Conservation (phyloP, 2,888 invertebrate species). For the Uloborus plumipes region DNA sequence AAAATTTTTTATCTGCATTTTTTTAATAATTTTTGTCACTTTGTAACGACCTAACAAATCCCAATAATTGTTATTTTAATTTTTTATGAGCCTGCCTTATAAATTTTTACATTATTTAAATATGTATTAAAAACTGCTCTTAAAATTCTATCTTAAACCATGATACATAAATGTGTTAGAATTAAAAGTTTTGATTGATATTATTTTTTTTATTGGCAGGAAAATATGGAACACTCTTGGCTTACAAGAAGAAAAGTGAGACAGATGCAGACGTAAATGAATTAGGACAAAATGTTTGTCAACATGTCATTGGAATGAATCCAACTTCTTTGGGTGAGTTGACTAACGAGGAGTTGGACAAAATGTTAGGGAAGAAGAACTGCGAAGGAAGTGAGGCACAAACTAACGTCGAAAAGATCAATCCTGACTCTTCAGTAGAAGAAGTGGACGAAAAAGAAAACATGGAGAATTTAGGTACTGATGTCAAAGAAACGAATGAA, state of each 20-base stretch:
- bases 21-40: too few species aligned
- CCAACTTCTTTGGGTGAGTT: slow-evolving; percentile 80
- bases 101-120: too few species aligned
- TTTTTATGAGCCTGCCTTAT: too few species aligned
- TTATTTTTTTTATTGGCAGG: slow-evolving; percentile 74
- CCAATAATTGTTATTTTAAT: too few species aligned
- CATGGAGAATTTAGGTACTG: slow-evolving; percentile 53
- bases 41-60: too few species aligned
- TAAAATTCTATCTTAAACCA: too few species aligned
- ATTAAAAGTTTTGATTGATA: too few species aligned
- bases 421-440: neutral
- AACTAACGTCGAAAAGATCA: slow-evolving; percentile 5
- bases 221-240: slow-evolving; percentile 87
- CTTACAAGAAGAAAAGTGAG: slow-evolving; percentile 73
- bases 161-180: too few species aligned
- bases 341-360: slow-evolving; percentile 32
- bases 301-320: slow-evolving; percentile 92
- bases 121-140: too few species aligned
- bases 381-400: slow-evolving; percentile 1
- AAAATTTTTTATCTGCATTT: too few species aligned
- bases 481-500: slow-evolving; percentile 76
- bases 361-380: neutral
- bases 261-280: slow-evolving; percentile 68
- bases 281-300: slow-evolving; percentile 84
- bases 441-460: slow-evolving; percentile 72